A percentile compares a stretch with the other conserved stretches of the same genome.
Conservation (phyloP, 1,140 invertebrate genomes). For the Drosophila elegans region DNA sequence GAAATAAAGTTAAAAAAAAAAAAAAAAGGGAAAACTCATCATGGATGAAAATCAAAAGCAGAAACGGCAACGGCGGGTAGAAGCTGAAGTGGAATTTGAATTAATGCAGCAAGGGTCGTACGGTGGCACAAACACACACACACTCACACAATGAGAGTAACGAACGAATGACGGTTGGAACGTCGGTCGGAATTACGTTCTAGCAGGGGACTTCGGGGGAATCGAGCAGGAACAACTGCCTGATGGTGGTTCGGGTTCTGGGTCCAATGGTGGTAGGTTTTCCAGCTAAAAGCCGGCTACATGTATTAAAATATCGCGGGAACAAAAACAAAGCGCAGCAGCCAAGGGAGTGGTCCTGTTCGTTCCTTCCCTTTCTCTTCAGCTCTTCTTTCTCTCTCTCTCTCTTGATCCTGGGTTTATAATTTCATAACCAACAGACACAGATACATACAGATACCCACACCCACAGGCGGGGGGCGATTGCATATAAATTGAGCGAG, state of each 20-base stretch:
- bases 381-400: constrained; percentile 5
- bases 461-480: constrained; percentile 19
- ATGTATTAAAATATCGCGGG: constrained; percentile 63
- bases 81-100: constrained; percentile 79
- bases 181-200: constrained; percentile 54
- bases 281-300: constrained; percentile 60
- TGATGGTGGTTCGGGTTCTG: constrained; percentile 38
- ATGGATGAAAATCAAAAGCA: constrained; percentile 82
- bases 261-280: constrained; percentile 56
- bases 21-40: constrained; percentile 78
- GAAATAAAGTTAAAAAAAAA: constrained; percentile 58
- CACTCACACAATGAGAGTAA: constrained; percentile 35
- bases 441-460: constrained; percentile 27
- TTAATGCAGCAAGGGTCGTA: constrained; percentile 77
- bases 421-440: constrained; percentile 67
- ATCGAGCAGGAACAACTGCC: constrained; percentile 22
- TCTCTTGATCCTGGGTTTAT: constrained; percentile 54
- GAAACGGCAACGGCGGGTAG: constrained; percentile 65
- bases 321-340: constrained; percentile 59
- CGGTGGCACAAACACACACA: constrained; percentile 45
- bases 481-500: constrained; percentile 62
- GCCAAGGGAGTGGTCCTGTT: constrained; percentile 57
- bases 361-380: not conserved
- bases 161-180: constrained; percentile 49
- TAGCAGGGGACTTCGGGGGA: constrained; percentile 6